Evolutionary conservation across 2,888 invertebrate genomes (phyloP).

Genomic region (Junonia oenone): DNA sequence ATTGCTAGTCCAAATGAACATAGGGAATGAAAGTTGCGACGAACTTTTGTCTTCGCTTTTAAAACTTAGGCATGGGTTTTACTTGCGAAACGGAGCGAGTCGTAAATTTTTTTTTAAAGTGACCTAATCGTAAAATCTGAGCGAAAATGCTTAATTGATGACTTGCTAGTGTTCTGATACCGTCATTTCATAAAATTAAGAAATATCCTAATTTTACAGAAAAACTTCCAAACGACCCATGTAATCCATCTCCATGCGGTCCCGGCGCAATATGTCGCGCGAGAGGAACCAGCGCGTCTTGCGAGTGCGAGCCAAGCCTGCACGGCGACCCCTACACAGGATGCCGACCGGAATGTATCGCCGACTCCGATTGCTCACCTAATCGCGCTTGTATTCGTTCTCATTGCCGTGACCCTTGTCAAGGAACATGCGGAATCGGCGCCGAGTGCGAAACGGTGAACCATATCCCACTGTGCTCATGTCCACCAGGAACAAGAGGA

Average conservation of each 20-base stretch:
- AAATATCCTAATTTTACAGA: constrained; percentile 45
- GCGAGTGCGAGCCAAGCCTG: constrained; percentile 85
- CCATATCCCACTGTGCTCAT: constrained; percentile 86
- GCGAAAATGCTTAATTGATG: constrained; percentile 46
- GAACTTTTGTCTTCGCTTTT: constrained; percentile 62
- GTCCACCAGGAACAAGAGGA: constrained; percentile 83
- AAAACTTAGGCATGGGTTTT: constrained; percentile 80
- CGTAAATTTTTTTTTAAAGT: constrained; percentile 23
- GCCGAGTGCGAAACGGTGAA: constrained; percentile 87
- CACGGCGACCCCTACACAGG: constrained; percentile 87
- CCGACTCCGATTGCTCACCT: constrained; percentile 92
- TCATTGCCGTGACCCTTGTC: constrained; percentile 91
- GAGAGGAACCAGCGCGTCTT: constrained; percentile 84
- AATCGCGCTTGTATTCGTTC: constrained; percentile 90
- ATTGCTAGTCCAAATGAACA: constrained; percentile 25
- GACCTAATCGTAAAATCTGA: constrained; percentile 5
- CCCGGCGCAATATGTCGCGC: constrained; percentile 89
- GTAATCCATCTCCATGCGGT: constrained; percentile 90
- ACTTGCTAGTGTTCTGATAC: constrained; percentile 38
- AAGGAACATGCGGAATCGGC: constrained; percentile 89
- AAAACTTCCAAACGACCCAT: constrained; percentile 82
- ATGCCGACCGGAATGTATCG: constrained; percentile 91
- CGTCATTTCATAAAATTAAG: constrained; percentile 7
- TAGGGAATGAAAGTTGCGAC: constrained; percentile 30
- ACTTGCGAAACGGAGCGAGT: constrained; percentile 62